These are phyloP conservation scores for Calliopum simillimum DNA, from an alignment of 2,888 invertebrate species.

Conservation along the genomic window DNA sequence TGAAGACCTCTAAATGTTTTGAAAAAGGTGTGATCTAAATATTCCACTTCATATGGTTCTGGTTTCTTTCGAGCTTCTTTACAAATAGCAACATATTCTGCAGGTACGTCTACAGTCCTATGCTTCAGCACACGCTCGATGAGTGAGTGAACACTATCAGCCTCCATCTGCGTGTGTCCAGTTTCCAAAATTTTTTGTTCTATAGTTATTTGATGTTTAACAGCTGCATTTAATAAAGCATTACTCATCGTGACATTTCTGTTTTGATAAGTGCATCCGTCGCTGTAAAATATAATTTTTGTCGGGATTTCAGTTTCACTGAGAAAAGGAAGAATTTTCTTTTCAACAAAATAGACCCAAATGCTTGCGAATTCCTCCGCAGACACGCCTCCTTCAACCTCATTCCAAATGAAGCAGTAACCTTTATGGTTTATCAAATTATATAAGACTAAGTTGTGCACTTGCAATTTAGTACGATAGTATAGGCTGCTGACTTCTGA, in stretches of 20 bases:
- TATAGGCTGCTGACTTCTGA: conserved; percentile 35
- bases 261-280: conserved; percentile 4
- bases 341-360: conserved; percentile 27
- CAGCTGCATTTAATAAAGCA: conserved; percentile 9
- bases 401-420: conserved; percentile 39
- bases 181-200: conserved; percentile 7
- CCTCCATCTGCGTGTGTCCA: conserved; percentile 10
- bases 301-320: conserved; percentile 8
- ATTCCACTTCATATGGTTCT: too few species aligned
- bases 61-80: conserved; percentile 2
- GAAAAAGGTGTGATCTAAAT: too few species aligned
- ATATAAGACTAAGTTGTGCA: conserved; percentile 38
- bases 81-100: conserved; percentile 5
- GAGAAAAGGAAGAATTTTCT: conserved; percentile 32
- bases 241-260: conserved; percentile 4
- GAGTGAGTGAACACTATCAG: neutral
- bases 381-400: conserved; percentile 37
- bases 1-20: too few species aligned
- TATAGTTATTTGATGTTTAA: conserved; percentile 9
- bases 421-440: conserved; percentile 36
- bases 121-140: too few species aligned
- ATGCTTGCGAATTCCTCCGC: conserved; percentile 33
- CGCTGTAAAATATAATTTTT: conserved; percentile 7
- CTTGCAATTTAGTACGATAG: too few species aligned
- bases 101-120: conserved; percentile 9